A percentile compares a stretch with the other conserved stretches of the same genome.
These are phyloP conservation scores for Perdita meconis DNA, from an alignment of 2,888 invertebrate species.

Conservation along the genomic window DNA sequence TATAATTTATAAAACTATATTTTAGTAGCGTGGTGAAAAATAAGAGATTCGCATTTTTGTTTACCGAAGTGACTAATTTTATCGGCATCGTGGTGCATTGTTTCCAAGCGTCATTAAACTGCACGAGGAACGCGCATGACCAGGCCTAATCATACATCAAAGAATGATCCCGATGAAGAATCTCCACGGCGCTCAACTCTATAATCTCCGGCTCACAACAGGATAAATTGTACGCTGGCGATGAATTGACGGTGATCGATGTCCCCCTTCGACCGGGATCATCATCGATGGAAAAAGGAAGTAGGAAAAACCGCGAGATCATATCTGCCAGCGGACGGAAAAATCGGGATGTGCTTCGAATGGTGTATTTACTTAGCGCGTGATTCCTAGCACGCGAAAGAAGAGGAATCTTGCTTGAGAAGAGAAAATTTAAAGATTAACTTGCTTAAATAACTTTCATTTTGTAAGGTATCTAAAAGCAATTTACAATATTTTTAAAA, in stretches of 20 bases:
- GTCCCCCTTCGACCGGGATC: slow-evolving; percentile 43
- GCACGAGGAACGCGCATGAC: slow-evolving; percentile 33
- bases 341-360: slow-evolving; percentile 26
- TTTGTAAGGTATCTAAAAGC: too few species aligned
- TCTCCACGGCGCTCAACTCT: slow-evolving; percentile 49
- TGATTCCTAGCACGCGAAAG: background rate
- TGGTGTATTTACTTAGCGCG: slow-evolving; percentile 25
- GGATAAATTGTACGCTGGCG: slow-evolving; percentile 58
- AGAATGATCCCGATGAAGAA: slow-evolving; percentile 51
- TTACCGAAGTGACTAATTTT: slow-evolving; percentile 30
- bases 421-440: too few species aligned
- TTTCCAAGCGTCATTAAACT: slow-evolving; percentile 53
- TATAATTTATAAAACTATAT: too few species aligned
- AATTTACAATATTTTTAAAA: too few species aligned
- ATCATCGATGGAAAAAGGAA: slow-evolving; percentile 33
- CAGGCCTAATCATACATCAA: slow-evolving; percentile 52
- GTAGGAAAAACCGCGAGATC: slow-evolving; percentile 30
- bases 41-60: too few species aligned
- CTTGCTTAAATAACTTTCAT: too few species aligned
- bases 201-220: slow-evolving; percentile 50
- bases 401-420: background rate
- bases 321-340: slow-evolving; percentile 26
- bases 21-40: too few species aligned
- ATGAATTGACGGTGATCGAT: slow-evolving; percentile 66
- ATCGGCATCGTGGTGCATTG: slow-evolving; percentile 40